Base-by-base conservation (phyloP, 2,888 invertebrate genomes). In the Patella depressa region DNA sequence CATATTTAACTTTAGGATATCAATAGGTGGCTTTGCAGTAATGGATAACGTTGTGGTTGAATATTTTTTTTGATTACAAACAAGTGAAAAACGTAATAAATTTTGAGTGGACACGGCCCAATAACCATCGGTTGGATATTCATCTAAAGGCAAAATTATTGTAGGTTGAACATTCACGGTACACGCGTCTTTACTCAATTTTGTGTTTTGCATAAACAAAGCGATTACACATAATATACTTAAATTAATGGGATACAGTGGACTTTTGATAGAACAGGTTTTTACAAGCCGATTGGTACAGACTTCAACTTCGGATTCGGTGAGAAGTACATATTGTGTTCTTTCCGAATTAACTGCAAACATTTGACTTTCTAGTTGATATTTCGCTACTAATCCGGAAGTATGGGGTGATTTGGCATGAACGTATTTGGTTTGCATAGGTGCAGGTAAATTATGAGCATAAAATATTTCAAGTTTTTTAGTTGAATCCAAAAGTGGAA, bases 291-390 rank as follows among this genome's bases (percentile, higher is more conserved):
- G 59, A 59, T 59, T 15, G 5, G 59, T n/a, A 59, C 59, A 59
- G 17, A 12, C 19, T 59, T 59, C 19, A 5, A 19, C 59, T 59
- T 59, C 59, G n/a, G 59, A n/a, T 29, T 29, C 29, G 29, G 29
- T 29, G 29, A 29, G 29, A 29, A 29, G 29, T 29, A 29, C 29
- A 29, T 29, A 29, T 29, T 29, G 29, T 29, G 29, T 29, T 59
- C 59, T 59, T n/a, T 59, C 59, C 19, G 17, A n/a, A 59, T 59
- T 59, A 59, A 59, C 59, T n/a, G 59, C 59, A 59, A 59, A n/a
- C 17, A 59, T 19, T 7, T 59, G 17, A 19, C 17, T 19, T 59
- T 59, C 59, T n/a, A 59, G 9, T 59, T 19, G 59, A 59, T 59
- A 59, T n/a, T 5, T n/a, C 17, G 59, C 59, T n/a, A 59, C 59